Conservation (phyloP, 2,113 vertebrate genomes). For the Lasiurus borealis region DNA sequence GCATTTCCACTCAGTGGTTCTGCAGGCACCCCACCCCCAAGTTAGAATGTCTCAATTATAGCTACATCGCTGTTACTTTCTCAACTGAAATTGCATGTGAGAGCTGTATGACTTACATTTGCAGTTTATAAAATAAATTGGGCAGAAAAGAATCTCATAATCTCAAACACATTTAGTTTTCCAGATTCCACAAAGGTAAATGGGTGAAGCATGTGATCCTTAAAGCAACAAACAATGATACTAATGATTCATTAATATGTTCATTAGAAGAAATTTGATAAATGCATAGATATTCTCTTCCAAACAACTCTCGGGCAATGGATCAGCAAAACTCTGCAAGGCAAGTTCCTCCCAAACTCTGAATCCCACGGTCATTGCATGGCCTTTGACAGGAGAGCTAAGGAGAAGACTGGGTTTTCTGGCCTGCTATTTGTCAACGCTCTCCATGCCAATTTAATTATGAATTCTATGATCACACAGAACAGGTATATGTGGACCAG, state of each 20-base stretch:
- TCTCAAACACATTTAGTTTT: conserved; percentile 76
- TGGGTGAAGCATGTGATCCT: conserved; percentile 62
- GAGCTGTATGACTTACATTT: conserved; percentile 75
- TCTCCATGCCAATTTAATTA: not conserved
- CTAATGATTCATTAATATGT: conserved; percentile 81
- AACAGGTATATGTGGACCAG: not conserved
- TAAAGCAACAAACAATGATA: conserved; percentile 80
- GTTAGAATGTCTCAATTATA: conserved; percentile 34
- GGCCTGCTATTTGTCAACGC: not conserved
- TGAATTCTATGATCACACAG: not conserved
- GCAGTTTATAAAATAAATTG: conserved; percentile 85
- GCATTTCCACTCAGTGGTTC: conserved; percentile 44
- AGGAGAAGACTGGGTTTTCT: not conserved
- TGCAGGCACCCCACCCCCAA: not conserved
- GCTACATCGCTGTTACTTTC: conserved; percentile 18
- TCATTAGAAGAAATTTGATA: conserved; percentile 78
- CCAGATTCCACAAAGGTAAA: conserved; percentile 82
- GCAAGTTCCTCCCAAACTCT: not conserved
- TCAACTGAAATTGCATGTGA: conserved; percentile 58
- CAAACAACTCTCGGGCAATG: conserved; percentile 64
- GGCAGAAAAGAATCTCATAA: conserved; percentile 84
- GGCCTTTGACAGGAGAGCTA: not conserved
- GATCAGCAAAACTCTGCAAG: conserved; percentile 37
- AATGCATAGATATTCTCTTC: conserved; percentile 55
- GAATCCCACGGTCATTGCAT: not conserved